A percentile compares a stretch with the other conserved stretches of the same genome.
Conservation (phyloP, 2,888 invertebrate genomes). For the Caenorhabditis panamensis region DNA sequence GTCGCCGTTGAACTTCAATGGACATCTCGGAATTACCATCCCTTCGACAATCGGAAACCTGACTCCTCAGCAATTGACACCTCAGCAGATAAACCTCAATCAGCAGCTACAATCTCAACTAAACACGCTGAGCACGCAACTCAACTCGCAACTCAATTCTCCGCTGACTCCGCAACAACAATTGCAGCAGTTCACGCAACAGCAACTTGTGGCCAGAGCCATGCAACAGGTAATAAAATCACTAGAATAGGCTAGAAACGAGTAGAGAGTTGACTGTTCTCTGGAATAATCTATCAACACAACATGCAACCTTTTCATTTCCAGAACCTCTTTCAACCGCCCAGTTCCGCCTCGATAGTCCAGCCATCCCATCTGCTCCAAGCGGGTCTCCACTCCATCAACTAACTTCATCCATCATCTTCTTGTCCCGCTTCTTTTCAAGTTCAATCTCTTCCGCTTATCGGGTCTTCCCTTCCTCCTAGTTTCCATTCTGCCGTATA, state of each 20-base stretch:
- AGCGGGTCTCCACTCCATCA: conserved; percentile 60
- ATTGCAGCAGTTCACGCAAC: conserved; percentile 56
- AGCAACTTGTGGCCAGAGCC: conserved; percentile 58
- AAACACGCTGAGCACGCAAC: conserved; percentile 43
- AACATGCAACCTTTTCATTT: conserved; percentile 15
- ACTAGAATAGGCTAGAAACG: neutral
- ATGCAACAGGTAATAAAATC: conserved; percentile 54
- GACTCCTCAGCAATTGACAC: conserved; percentile 60
- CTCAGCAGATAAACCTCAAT: conserved; percentile 49
- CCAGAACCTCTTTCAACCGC: conserved; percentile 53
- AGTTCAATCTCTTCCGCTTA: conserved; percentile 52
- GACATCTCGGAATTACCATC: conserved; percentile 52
- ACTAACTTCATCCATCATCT: conserved; percentile 10
- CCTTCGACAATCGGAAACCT: conserved; percentile 51
- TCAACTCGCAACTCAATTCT: conserved; percentile 43
- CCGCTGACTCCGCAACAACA: conserved; percentile 63
- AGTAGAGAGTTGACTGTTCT: neutral
- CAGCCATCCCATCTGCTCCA: conserved; percentile 48
- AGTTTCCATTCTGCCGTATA: conserved; percentile 26
- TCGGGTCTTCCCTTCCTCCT: conserved; percentile 33
- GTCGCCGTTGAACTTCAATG: conserved; percentile 51
- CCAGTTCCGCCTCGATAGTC: conserved; percentile 40
- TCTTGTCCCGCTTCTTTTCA: conserved; percentile 19
- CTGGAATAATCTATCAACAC: neutral
- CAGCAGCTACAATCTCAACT: conserved; percentile 48